Evolutionary conservation across 1,140 invertebrate genomes (phyloP).

Genomic region (Catajapyx aquilonaris): DNA sequence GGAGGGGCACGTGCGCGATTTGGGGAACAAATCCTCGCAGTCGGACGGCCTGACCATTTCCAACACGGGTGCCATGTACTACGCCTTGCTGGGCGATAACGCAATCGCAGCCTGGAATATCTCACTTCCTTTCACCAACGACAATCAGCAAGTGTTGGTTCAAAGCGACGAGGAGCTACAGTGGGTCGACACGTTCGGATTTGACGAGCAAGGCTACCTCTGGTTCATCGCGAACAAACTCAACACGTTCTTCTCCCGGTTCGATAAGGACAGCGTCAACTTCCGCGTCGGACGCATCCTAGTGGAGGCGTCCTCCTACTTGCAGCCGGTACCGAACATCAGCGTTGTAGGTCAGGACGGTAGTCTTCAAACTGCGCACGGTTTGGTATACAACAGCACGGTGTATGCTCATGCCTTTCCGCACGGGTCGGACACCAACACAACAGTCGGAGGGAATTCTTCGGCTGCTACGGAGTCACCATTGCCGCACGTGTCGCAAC

Average conservation of each 20-base stretch:
- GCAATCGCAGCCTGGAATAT: constrained; percentile 43
- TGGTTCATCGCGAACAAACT: constrained; percentile 41
- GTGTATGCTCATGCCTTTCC: too few relatives aligned
- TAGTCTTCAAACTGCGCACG: too few relatives aligned
- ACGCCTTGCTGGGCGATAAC: constrained; percentile 36
- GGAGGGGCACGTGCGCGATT: too few relatives aligned
- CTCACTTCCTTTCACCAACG: constrained; percentile 10
- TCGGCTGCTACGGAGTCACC: too few relatives aligned
- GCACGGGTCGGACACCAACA: too few relatives aligned
- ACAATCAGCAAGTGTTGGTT: constrained; percentile 33
- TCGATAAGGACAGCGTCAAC: constrained; percentile 28
- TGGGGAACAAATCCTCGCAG: constrained; percentile 37
- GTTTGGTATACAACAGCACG: too few relatives aligned
- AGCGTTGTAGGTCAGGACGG: too few relatives aligned
- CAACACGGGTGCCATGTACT: constrained; percentile 36
- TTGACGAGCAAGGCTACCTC: constrained; percentile 36
- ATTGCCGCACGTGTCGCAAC: too few relatives aligned
- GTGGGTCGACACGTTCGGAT: constrained; percentile 46
- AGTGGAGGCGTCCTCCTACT: too few relatives aligned
- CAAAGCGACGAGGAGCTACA: constrained; percentile 38
- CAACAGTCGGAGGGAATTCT: too few relatives aligned
- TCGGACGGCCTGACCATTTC: constrained; percentile 48
- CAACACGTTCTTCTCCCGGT: constrained; percentile 32
- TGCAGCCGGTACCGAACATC: too few relatives aligned
- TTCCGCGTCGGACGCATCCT: too few relatives aligned